Evolutionary conservation across 2,888 invertebrate species (phyloP).

Genomic region (Xestia sexstrigata): DNA sequence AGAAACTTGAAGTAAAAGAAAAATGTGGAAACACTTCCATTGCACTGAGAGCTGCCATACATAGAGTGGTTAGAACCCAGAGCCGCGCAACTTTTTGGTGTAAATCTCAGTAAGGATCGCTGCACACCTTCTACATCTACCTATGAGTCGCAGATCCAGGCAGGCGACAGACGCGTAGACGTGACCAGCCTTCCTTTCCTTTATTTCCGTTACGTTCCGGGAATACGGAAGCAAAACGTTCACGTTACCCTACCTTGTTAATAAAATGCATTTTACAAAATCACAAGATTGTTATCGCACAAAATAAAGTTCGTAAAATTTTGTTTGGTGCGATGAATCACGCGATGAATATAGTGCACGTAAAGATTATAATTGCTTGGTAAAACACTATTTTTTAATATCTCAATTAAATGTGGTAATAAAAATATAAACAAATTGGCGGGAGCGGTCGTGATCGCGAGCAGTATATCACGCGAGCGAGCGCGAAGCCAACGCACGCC

Average conservation of each 20-base stretch:
- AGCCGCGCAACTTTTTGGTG: conserved; percentile 70
- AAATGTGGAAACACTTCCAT: conserved; percentile 62
- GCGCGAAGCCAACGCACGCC: background rate
- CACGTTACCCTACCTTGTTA: conserved; percentile 53
- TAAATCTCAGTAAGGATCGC: conserved; percentile 70
- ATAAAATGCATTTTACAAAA: conserved; percentile 61
- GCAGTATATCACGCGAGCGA: conserved; percentile 53
- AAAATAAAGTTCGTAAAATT: conserved; percentile 45
- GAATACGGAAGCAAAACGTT: conserved; percentile 64
- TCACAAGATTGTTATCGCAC: conserved; percentile 55
- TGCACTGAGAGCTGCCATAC: conserved; percentile 57
- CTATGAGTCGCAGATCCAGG: conserved; percentile 54
- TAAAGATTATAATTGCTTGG: conserved; percentile 53
- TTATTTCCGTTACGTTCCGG: conserved; percentile 58
- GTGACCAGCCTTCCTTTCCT: conserved; percentile 62
- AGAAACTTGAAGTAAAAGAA: conserved; percentile 69
- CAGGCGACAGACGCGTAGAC: conserved; percentile 54
- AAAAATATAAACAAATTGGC: conserved; percentile 57
- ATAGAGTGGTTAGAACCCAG: conserved; percentile 61
- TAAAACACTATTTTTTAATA: conserved; percentile 51
- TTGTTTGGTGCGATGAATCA: conserved; percentile 47
- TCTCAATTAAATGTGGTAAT: conserved; percentile 61
- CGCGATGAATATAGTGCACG: conserved; percentile 45
- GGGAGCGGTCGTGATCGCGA: conserved; percentile 38
- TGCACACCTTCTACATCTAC: conserved; percentile 54